Base-by-base conservation (phyloP, 2,797 vertebrate genomes). In the Pogoniulus pusillus region DNA sequence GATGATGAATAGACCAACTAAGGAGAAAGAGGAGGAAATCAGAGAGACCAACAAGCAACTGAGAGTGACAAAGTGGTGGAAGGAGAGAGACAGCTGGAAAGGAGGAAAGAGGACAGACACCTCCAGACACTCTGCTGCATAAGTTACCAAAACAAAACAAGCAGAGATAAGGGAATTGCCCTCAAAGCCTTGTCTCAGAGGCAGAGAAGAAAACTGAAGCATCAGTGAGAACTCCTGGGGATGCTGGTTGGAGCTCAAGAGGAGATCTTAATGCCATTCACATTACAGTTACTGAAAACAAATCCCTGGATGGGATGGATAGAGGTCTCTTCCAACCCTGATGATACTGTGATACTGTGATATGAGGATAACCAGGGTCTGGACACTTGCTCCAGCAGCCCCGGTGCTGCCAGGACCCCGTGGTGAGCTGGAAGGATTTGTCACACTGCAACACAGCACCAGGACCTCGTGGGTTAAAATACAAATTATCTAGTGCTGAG, bases 1-100 rank as follows among this genome's bases (percentile, higher is more conserved):
- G 95, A 93, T 45, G 53, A 93, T 16, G 66, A 89, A 94, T 96
- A 97, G 95, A 94, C 97, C 96, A 93, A 80, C 93, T 63, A 91
- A 81, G 70, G 58, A 94, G 71, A 64, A 93, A 63, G 29, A 93
- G 65, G 43, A 93, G 69, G 80, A 77, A 93, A 90, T 69, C 11
- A 13, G 79, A 88, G 76, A 90, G 59, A 91, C 83, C 83, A 87
- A 80, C 43, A 78, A 76, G 87, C 76, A 85, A 65, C 93, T 76
- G 81, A 89, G 80, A 29, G 85, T 88, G 86, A 92, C 84, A 76
- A 92, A 87, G 71, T 87, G 86, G 70, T 53, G 74, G 89, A 93
- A 37, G 51, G 66, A 91, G 76, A 93, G 76, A 93, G 81, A 88
- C 91, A 93, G 58, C 70, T 74, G 75, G 77, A 59, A 82, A 91